These are phyloP conservation scores for Pristionchus fissidentatus DNA, from an alignment of 2,888 invertebrate species.

Conservation along the genomic window DNA sequence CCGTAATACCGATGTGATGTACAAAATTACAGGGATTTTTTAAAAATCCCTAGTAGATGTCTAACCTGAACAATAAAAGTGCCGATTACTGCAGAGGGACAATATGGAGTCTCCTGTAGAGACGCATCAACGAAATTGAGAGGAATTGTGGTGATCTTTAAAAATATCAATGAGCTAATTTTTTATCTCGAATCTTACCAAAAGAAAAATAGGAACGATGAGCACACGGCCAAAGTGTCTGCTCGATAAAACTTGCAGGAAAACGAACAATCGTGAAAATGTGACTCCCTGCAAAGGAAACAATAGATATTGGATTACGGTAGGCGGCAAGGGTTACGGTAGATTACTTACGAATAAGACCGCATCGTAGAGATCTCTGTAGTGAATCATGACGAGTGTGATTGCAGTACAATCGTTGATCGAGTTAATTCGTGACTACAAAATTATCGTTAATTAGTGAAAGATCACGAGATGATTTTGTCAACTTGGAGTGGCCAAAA, in stretches of 20 bases:
- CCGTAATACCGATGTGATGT: too few species aligned
- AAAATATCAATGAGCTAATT: not conserved
- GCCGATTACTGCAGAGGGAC: not conserved
- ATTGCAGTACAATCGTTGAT: not conserved
- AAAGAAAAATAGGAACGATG: not conserved
- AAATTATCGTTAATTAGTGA: too few species aligned
- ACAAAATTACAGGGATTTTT: too few species aligned
- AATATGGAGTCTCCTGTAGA: not conserved
- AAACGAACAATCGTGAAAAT: not conserved
- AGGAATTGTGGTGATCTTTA: not conserved
- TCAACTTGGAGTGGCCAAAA: too few species aligned
- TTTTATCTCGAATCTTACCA: not conserved
- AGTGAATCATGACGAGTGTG: not conserved
- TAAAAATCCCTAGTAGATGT: not conserved
- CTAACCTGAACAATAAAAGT: not conserved
- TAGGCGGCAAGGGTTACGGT: not conserved
- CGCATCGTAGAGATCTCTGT: not conserved
- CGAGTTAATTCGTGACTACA: not conserved
- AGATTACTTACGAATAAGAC: not conserved
- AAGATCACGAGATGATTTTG: too few species aligned
- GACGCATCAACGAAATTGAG: not conserved
- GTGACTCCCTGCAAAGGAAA: not conserved
- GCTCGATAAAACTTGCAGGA: not conserved
- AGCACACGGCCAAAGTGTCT: not conserved
- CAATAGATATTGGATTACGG: not conserved